Percentiles rank a stretch among this genome's conserved stretches.
Conservation (phyloP, 2,797 vertebrate species). For the Fratercula arctica region DNA sequence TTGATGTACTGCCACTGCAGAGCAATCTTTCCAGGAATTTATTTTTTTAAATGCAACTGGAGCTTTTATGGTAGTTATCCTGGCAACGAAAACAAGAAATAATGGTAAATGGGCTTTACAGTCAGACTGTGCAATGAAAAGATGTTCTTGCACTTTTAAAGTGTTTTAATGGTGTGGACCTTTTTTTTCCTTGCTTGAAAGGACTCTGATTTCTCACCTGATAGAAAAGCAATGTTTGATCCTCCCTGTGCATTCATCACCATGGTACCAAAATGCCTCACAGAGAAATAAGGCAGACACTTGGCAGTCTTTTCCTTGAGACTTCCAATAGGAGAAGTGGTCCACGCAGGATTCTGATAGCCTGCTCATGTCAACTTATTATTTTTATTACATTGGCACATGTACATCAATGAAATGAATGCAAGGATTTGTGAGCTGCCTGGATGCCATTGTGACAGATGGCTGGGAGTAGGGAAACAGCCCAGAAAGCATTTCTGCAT, state of each 20-base stretch:
- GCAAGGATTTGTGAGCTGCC: background rate
- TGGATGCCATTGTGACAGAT: conserved; percentile 33
- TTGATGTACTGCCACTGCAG: background rate
- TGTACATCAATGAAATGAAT: background rate
- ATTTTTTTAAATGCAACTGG: background rate
- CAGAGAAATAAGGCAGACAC: background rate
- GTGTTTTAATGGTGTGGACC: background rate
- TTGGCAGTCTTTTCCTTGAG: background rate
- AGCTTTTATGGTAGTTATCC: background rate
- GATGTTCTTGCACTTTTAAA: background rate
- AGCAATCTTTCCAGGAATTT: background rate
- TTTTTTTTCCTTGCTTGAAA: background rate
- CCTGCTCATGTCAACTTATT: background rate
- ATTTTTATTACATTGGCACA: background rate
- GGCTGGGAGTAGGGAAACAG: background rate
- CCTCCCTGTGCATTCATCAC: background rate
- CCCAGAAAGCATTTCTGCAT: background rate
- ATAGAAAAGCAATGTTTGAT: background rate
- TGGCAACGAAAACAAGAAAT: background rate
- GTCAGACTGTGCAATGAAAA: background rate
- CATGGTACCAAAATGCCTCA: background rate
- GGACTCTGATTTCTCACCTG: background rate
- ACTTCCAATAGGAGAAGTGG: background rate
- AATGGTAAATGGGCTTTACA: background rate
- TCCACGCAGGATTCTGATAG: background rate